These are phyloP conservation scores for Drosophila phalerata DNA, from an alignment of 2,888 invertebrate genomes.

Conservation along the genomic window DNA sequence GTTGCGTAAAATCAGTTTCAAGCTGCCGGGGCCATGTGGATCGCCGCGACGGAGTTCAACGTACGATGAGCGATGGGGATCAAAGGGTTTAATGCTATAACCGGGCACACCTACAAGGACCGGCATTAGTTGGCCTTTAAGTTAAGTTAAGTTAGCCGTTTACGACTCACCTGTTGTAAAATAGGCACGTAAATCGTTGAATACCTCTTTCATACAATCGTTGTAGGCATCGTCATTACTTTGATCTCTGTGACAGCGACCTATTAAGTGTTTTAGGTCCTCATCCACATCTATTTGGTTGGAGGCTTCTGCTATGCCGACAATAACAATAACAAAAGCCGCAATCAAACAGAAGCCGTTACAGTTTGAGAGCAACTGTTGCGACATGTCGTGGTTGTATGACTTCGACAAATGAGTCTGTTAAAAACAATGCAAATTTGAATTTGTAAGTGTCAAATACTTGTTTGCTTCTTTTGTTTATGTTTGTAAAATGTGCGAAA, in stretches of 20 bases:
- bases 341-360: slow-evolving; percentile 8
- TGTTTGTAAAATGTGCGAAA: slow-evolving; percentile 6
- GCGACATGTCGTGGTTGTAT: slow-evolving; percentile 41
- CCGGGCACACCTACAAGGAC: slow-evolving; percentile 88
- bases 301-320: slow-evolving; percentile 48
- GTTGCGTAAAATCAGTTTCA: slow-evolving; percentile 90
- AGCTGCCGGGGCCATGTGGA: slow-evolving; percentile 88
- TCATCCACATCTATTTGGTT: slow-evolving; percentile 77
- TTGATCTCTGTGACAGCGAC: slow-evolving; percentile 87
- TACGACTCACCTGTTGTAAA: slow-evolving; percentile 88
- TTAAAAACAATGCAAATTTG: slow-evolving; percentile 47
- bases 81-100: slow-evolving; percentile 91
- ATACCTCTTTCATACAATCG: slow-evolving; percentile 89
- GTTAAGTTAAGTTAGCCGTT: neutral
- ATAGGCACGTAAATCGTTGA: slow-evolving; percentile 90
- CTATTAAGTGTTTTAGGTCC: slow-evolving; percentile 85
- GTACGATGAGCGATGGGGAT: slow-evolving; percentile 91
- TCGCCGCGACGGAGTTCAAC: slow-evolving; percentile 89
- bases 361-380: slow-evolving; percentile 58
- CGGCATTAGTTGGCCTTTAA: neutral
- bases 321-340: slow-evolving; percentile 4
- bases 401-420: slow-evolving; percentile 16
- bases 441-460: slow-evolving; percentile 26
- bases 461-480: slow-evolving; percentile 19
- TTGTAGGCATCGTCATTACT: slow-evolving; percentile 88